Conservation (phyloP, 2,888 invertebrate species). For the Lagria hirta region DNA sequence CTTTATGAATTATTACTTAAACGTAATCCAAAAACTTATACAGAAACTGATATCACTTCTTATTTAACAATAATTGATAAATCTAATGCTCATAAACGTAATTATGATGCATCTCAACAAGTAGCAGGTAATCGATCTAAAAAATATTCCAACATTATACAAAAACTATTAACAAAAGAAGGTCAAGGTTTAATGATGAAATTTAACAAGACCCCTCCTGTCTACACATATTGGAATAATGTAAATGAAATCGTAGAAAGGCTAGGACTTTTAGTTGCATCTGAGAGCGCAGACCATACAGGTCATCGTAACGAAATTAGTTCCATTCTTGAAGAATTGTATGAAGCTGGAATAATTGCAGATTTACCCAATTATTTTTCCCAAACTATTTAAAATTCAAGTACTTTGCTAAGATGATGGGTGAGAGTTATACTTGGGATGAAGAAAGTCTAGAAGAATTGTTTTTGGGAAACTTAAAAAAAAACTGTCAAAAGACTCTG, state of each 20-base stretch:
- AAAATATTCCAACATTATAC: constrained; percentile 24
- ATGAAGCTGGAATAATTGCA: constrained; percentile 14
- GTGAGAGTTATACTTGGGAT: too few relatives aligned
- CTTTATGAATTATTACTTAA: constrained; percentile 29
- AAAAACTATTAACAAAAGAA: constrained; percentile 4
- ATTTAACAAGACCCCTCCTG: constrained; percentile 13
- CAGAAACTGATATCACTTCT: constrained; percentile 1
- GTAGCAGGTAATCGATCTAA: constrained; percentile 15
- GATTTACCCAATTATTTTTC: too few relatives aligned
- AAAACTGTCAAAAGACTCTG: too few relatives aligned
- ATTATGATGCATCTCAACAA: constrained; percentile 17
- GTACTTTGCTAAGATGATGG: too few relatives aligned
- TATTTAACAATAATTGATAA: constrained; percentile 13
- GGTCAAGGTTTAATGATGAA: constrained; percentile 8
- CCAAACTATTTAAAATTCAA: too few relatives aligned
- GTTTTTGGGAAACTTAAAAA: too few relatives aligned
- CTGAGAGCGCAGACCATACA: constrained; percentile 25
- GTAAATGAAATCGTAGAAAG: constrained; percentile 32
- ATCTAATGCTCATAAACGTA: constrained; percentile 19
- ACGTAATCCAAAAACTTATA: constrained; percentile 13
- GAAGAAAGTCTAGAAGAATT: too few relatives aligned
- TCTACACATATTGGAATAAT: constrained; percentile 32
- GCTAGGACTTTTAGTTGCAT: constrained; percentile 28
- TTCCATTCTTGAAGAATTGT: constrained; percentile 28
- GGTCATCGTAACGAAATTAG: constrained; percentile 30